These are phyloP conservation scores for Scaeva pyrastri DNA, from an alignment of 2,888 invertebrate genomes.

Conservation along the genomic window DNA sequence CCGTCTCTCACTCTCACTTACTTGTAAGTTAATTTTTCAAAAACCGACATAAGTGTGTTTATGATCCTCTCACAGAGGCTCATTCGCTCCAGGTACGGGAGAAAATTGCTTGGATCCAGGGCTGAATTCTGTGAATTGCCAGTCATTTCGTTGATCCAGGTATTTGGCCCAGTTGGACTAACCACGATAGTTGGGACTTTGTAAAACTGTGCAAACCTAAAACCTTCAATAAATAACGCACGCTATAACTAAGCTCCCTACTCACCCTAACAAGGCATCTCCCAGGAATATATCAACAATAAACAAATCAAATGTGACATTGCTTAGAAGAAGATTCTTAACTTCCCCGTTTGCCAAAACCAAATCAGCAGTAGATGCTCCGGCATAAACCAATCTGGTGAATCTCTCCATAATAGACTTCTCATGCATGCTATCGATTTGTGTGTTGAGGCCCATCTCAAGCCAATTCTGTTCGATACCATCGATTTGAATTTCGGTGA, in stretches of 20 bases:
- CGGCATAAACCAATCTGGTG: slow-evolving; percentile 82
- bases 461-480: slow-evolving; percentile 81
- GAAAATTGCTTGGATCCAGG: slow-evolving; percentile 83
- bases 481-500: slow-evolving; percentile 81
- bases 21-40: slow-evolving; percentile 83
- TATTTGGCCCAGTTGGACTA: slow-evolving; percentile 84
- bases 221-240: slow-evolving; percentile 37
- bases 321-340: slow-evolving; percentile 79
- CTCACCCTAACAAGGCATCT: slow-evolving; percentile 84
- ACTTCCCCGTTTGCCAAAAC: slow-evolving; percentile 80
- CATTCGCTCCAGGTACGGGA: slow-evolving; percentile 84
- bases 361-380: slow-evolving; percentile 81
- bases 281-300: slow-evolving; percentile 84
- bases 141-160: slow-evolving; percentile 84
- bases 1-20: slow-evolving; percentile 57
- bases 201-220: slow-evolving; percentile 82
- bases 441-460: slow-evolving; percentile 82
- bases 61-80: slow-evolving; percentile 83
- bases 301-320: slow-evolving; percentile 81
- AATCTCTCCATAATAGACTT: slow-evolving; percentile 82
- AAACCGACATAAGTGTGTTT: slow-evolving; percentile 83
- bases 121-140: slow-evolving; percentile 85
- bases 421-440: slow-evolving; percentile 81
- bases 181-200: slow-evolving; percentile 82
- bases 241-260: not conserved